A percentile compares a stretch with the other conserved stretches of the same genome.
These are phyloP conservation scores for Lutraria lutraria DNA, from an alignment of 2,888 invertebrate species.

Conservation along the genomic window DNA sequence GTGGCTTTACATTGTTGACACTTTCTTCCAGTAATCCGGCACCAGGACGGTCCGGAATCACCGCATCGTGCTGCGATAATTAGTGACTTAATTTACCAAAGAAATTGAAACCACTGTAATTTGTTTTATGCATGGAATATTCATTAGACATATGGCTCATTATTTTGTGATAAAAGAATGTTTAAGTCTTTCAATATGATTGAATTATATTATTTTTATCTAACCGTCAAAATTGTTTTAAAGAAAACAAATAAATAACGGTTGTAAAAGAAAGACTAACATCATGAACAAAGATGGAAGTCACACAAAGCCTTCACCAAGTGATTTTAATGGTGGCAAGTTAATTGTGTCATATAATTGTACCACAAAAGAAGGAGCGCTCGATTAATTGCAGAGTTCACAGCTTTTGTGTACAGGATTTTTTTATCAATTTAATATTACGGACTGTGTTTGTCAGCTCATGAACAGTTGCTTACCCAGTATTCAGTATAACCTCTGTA, in stretches of 20 bases:
- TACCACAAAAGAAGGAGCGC: background rate
- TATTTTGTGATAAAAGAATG: constrained; percentile 18
- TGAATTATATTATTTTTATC: background rate
- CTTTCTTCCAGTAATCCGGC: constrained; percentile 20
- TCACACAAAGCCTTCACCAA: background rate
- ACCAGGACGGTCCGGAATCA: constrained; percentile 3
- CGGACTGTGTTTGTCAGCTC: no score
- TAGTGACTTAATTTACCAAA: constrained; percentile 4
- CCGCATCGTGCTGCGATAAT: constrained; percentile 16
- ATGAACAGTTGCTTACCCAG: no score
- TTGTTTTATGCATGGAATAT: background rate
- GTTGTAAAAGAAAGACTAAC: background rate
- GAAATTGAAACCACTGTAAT: constrained; percentile 7
- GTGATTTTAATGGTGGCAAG: background rate
- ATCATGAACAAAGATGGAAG: background rate
- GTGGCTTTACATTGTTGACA: background rate
- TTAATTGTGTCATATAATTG: background rate
- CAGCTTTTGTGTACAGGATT: no score
- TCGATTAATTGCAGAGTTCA: no score
- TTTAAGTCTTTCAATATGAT: background rate
- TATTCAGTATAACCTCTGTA: no score
- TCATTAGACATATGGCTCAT: constrained; percentile 13
- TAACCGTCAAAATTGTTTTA: background rate
- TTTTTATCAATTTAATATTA: no score
- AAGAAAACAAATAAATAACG: constrained; percentile 21